These are phyloP conservation scores for Taenaris catops DNA, from an alignment of 2,888 invertebrate genomes.

Conservation along the genomic window DNA sequence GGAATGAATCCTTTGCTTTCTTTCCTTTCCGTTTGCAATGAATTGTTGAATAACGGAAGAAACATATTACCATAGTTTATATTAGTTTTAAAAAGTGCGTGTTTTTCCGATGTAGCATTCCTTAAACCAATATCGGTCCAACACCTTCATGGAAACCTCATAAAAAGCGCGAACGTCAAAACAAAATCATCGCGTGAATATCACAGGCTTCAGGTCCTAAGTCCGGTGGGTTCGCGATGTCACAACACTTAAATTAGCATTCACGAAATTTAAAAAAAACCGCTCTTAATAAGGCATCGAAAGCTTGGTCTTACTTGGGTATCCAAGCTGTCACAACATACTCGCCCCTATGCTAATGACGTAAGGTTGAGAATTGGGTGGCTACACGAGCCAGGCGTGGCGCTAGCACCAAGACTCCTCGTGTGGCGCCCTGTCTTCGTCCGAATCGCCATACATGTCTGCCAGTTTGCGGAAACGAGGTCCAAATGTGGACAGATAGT, in stretches of 20 bases:
- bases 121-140: background rate
- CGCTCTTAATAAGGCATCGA: slow-evolving; percentile 57
- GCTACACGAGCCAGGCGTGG: slow-evolving; percentile 72
- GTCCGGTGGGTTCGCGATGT: slow-evolving; percentile 36
- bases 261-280: slow-evolving; percentile 28
- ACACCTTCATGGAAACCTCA: background rate
- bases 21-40: too few relatives aligned
- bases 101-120: slow-evolving; percentile 7
- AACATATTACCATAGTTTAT: too few relatives aligned
- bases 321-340: slow-evolving; percentile 32
- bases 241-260: slow-evolving; percentile 28
- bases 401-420: slow-evolving; percentile 92
- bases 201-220: slow-evolving; percentile 38
- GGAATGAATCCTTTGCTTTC: too few relatives aligned
- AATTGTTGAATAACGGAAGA: too few relatives aligned
- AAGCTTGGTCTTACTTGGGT: slow-evolving; percentile 31
- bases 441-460: slow-evolving; percentile 96
- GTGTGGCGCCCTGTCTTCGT: slow-evolving; percentile 88
- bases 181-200: slow-evolving; percentile 30
- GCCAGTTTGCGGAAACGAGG: slow-evolving; percentile 97
- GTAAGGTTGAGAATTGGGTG: slow-evolving; percentile 36
- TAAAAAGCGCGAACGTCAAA: slow-evolving; percentile 9
- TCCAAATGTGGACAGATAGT: slow-evolving; percentile 96
- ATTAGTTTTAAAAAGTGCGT: too few relatives aligned
- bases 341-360: slow-evolving; percentile 31